A percentile compares a stretch with the other conserved stretches of the same genome.
These are phyloP conservation scores for Petaurus breviceps DNA, from an alignment of 2,113 vertebrate genomes.

Conservation along the genomic window DNA sequence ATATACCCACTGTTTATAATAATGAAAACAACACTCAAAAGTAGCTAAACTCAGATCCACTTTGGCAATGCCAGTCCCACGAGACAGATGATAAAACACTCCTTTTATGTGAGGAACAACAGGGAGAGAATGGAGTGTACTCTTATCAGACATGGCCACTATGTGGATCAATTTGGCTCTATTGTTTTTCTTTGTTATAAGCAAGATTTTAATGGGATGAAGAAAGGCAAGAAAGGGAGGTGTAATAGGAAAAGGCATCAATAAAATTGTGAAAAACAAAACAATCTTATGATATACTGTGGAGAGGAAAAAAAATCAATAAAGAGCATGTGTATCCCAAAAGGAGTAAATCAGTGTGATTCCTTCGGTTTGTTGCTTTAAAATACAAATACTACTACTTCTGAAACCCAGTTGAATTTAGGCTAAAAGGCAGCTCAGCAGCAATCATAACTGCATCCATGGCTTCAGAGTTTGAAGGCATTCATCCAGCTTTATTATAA, in stretches of 20 bases:
- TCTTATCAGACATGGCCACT: not conserved
- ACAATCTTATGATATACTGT: not conserved
- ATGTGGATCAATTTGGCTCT: not conserved
- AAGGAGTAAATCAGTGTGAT: not conserved
- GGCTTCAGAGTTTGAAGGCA: conserved; percentile 31
- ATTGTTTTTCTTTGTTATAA: not conserved
- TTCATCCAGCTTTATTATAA: conserved; percentile 44
- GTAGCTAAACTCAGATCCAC: not conserved
- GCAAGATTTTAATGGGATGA: not conserved
- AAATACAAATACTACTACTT: conserved; percentile 18
- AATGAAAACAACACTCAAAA: not conserved
- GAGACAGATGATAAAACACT: not conserved
- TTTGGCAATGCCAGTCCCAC: not conserved
- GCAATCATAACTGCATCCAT: not conserved
- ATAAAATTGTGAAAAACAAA: not conserved
- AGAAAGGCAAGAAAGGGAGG: not conserved
- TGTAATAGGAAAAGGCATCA: not conserved
- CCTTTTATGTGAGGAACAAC: too few species aligned
- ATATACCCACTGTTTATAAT: not conserved
- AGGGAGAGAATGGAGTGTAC: too few species aligned
- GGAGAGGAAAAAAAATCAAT: not conserved
- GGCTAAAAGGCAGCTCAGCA: conserved; percentile 41
- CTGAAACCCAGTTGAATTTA: conserved; percentile 45
- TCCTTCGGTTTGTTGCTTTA: not conserved
- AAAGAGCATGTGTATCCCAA: not conserved